Evolutionary conservation across 2,888 invertebrate species (phyloP), one percentile per base, ranked within the genome.

Genomic region (Tanytarsus gracilentus): DNA sequence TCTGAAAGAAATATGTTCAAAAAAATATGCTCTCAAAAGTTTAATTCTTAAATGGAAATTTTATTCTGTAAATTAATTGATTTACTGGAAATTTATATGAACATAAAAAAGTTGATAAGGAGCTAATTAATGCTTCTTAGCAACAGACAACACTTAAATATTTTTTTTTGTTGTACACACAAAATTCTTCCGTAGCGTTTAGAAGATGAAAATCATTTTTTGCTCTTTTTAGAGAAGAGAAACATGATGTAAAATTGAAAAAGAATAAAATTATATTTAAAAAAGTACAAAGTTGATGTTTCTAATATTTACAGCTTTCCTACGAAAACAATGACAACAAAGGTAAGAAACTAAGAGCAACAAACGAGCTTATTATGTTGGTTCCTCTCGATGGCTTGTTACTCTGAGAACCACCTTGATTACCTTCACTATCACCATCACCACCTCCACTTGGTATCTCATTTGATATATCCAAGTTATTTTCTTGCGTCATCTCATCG

Each of bases 401-500:
- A n/a, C n/a, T n/a, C n/a, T n/a, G n/a, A n/a, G n/a, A n/a, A n/a
- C 33, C 33, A 33, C 9, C 33, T n/a, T 11, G 9, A 5, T 44
- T 29, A 30, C 18, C 21, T 5, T 39, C 48, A 40, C 48, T 16
- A 27, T 48, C 21, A 16, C 39, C 40, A 6, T 30, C n/a, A n/a
- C n/a, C n/a, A n/a, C n/a, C n/a, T n/a, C n/a, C n/a, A n/a, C n/a
- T n/a, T n/a, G n/a, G n/a, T n/a, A n/a, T 56, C 30, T 48, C 58
- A 11, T 44, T 58, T 5, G 27, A 21, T 4, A 26, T 6, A 21
- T 58, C 29, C 2, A 6, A 79, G 60, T 73, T 73, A 67, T 77
- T 77, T 65, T 80, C 78, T 67, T 77, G 76, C 65, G 78, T 68
- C 39, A 75, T 70, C 66, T 78, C 77, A 49, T 75, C 75, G 18